phyloP scores from a whole-genome alignment of 1,140 invertebrate species.

The Bombus difficillimus region DNA sequence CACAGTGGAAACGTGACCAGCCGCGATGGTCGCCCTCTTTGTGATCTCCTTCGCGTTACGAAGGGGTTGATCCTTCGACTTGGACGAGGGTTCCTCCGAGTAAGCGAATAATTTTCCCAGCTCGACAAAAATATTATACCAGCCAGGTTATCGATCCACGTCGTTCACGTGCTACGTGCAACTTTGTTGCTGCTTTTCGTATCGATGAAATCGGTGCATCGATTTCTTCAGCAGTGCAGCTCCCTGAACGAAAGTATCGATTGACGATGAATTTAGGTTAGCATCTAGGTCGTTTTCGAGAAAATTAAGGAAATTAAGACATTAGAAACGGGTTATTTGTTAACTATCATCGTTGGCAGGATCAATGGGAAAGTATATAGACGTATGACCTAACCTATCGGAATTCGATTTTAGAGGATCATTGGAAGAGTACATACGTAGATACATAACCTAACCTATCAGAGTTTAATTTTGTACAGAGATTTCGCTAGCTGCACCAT shows the following conservation, averaged over 20 bases:
- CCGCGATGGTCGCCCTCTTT: neutral
- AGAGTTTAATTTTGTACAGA: too few species aligned
- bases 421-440: too few species aligned
- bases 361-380: too few species aligned
- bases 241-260: neutral
- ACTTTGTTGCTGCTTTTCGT: neutral
- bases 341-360: too few species aligned
- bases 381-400: too few species aligned
- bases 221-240: neutral
- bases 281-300: neutral
- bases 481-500: too few species aligned
- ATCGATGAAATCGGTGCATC: conserved; percentile 1
- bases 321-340: neutral
- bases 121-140: conserved; percentile 6
- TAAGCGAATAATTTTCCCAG: neutral
- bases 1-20: neutral
- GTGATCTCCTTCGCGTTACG: neutral
- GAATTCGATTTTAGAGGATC: too few species aligned
- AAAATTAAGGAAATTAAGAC: too few species aligned
- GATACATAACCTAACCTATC: too few species aligned
- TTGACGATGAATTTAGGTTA: neutral
- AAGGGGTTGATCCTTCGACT: conserved; percentile 21
- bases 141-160: conserved; percentile 15
- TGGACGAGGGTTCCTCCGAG: neutral
- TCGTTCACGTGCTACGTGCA: neutral